Conservation (phyloP, 2,113 vertebrate genomes). For the Piprites chloris region DNA sequence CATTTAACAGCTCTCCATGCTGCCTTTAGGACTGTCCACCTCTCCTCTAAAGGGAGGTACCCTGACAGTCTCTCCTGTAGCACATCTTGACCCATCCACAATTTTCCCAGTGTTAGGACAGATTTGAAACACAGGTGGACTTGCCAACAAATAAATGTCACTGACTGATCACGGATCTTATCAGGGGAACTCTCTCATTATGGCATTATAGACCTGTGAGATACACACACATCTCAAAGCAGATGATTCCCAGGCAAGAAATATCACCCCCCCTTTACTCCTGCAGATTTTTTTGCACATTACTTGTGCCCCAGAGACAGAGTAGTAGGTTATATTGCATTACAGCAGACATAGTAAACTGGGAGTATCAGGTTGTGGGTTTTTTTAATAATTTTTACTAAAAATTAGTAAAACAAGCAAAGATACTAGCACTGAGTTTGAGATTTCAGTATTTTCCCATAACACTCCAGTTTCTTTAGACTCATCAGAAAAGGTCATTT, state of each 20-base stretch:
- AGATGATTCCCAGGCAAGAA: neutral
- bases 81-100: neutral
- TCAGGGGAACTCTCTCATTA: neutral
- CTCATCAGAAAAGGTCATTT: neutral
- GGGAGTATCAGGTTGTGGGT: neutral
- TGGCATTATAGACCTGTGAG: neutral
- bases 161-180: neutral
- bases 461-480: neutral
- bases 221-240: neutral
- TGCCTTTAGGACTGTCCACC: neutral
- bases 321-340: neutral
- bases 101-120: neutral
- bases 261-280: neutral
- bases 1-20: neutral
- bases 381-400: neutral
- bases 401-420: neutral
- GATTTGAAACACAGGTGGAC: neutral
- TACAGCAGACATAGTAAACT: neutral
- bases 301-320: neutral
- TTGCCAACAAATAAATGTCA: neutral
- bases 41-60: neutral
- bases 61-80: neutral
- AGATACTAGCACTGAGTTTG: neutral
- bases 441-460: neutral
- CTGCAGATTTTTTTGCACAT: neutral